Base-by-base conservation (phyloP, 2,113 vertebrate genomes). In the Ptilorrhoa leucosticta region DNA sequence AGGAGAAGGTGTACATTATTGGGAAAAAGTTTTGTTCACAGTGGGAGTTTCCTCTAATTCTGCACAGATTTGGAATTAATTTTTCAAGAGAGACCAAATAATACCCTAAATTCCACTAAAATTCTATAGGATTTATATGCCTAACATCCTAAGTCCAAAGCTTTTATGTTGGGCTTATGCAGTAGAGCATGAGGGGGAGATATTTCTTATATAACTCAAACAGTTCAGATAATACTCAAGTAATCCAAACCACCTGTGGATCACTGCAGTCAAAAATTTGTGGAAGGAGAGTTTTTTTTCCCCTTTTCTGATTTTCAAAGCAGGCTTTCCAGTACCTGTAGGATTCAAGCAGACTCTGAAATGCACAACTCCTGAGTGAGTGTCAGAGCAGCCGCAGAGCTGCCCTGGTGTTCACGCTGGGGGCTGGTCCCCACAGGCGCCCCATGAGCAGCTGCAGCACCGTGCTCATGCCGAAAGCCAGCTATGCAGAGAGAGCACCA, bases 231-330 rank as follows among this genome's bases (percentile, higher is more conserved):
- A 75, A 78, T 92, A 83, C 3, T 7, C 77, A 39, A 89, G 48
- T 95, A 97, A 97, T 95, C 57, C 60, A 96, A 95, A 90, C 90
- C 93, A 96, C 60, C 90, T 95, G 94, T 78, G 60, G 53, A 61
- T 83, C 44, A 17, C 77, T 50, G 47, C 42, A 75, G 31, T 78
- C n/a, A 88, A 93, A 93, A 93, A 31, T 18, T 22, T 17, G 28
- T 21, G 37, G 15, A 47, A 1, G 1, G 27, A 42, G 18, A 10
- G 10, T 1, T 3, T 16, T 10, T 26, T 6, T 0, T 2, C 1
- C 5, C 3, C 4, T 30, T 45, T 24, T 44, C 45, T 84, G 69
- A 28, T 72, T 77, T 82, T 57, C 37, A 50, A 73, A 83, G 42
- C 1, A 0, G 20, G 13, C 5, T 61, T 93, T 90, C 21, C 45